These are phyloP conservation scores for Flexamia atlantica DNA, from an alignment of 2,888 invertebrate species.

Conservation along the genomic window DNA sequence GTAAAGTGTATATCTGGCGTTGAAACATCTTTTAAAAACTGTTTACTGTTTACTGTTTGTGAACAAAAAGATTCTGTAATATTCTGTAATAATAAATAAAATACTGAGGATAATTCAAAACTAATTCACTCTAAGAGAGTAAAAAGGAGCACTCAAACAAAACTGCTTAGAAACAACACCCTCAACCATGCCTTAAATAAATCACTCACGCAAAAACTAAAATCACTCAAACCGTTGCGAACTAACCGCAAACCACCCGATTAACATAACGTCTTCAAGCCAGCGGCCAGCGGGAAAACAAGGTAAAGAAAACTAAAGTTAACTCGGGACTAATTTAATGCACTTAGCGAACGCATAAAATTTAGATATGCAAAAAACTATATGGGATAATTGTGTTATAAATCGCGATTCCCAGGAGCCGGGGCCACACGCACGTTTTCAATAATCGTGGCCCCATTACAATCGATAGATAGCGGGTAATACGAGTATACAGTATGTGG, in stretches of 20 bases:
- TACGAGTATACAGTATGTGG: conserved; percentile 29
- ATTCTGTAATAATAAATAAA: too few species aligned
- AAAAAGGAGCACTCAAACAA: too few species aligned
- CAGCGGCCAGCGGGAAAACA: not conserved
- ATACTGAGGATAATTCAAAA: too few species aligned
- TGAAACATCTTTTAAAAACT: too few species aligned
- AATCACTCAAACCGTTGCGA: not conserved
- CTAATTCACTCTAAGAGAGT: too few species aligned
- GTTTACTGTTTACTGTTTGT: too few species aligned
- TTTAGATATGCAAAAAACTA: conserved; percentile 19
- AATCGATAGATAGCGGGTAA: conserved; percentile 30
- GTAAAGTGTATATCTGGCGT: too few species aligned
- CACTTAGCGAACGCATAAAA: conserved; percentile 29
- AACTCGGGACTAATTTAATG: conserved; percentile 15
- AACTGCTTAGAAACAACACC: too few species aligned
- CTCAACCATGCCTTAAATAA: too few species aligned
- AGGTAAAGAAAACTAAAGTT: conserved; percentile 13
- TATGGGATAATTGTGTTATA: not conserved
- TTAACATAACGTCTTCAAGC: conserved; percentile 15
- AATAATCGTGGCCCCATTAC: conserved; percentile 20
- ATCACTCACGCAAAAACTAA: not conserved
- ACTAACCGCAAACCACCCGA: not conserved
- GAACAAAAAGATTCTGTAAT: too few species aligned
- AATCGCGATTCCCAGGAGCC: not conserved
- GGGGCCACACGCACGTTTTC: conserved; percentile 44